Evolutionary conservation across 2,888 invertebrate genomes (phyloP), one percentile per base, ranked within the genome.

Genomic region (Aspidapion aeneum): DNA sequence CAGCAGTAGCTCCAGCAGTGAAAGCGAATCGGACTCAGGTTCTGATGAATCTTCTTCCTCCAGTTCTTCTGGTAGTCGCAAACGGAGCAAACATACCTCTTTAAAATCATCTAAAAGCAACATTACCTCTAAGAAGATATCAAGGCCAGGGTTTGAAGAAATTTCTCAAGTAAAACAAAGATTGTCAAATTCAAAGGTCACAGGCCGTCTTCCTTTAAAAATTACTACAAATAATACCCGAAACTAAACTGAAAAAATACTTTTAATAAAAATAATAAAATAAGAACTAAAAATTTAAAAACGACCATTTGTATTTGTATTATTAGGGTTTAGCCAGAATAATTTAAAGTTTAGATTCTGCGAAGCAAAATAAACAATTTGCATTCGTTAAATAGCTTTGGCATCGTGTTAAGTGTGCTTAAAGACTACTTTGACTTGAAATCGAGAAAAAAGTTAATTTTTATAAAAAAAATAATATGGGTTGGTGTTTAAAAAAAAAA

Each of bases 11-110:
- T 65, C 69, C 19, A 67, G 65, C 18, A 65, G 65, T 55, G 67
- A 65, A 17, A 68, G 65, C 48, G 66, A 72, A 66, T 63, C 63
- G 35, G 64, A 66, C 62, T 58, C 68, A 35, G 62, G 63, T 12
- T 69, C 48, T 17, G 35, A 35, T 12, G 3, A 3, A 7, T 35
- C 35, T 35, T 35, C 35, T 35, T 35, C 35, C n/a, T n/a, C n/a
- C 35, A 35, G 35, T 35, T 35, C 35, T 35, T 35, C 35, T 35
- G 35, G 35, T 12, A 35, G 35, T 12, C 5, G 12, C 12, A 35
- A 35, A 35, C 35, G 5, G 3, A 35, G 35, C 35, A 35, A 35
- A 35, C 3, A 35, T 3, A 35, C 35, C 5, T 12, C 12, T 12
- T 3, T 12, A 35, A 35, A 35, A 35, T 3, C 35, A 12, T 3